Evolutionary conservation across 2,888 invertebrate species (phyloP).

Genomic region (Charanyca ferruginea): DNA sequence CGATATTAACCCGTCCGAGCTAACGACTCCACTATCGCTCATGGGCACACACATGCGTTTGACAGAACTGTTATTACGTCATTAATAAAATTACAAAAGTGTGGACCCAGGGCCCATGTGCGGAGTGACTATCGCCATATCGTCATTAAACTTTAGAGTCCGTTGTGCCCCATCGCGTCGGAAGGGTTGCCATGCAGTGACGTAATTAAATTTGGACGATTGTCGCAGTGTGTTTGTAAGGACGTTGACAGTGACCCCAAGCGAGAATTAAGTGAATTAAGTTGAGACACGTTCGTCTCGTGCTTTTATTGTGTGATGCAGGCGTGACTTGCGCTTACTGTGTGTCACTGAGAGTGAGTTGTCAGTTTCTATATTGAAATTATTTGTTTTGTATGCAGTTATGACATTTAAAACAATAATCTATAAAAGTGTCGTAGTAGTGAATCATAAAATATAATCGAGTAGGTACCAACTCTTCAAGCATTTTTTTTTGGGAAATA

Average conservation of each 20-base stretch:
- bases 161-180: conserved; percentile 72
- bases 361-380: conserved; percentile 9
- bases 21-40: conserved; percentile 90
- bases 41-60: conserved; percentile 89
- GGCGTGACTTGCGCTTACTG: conserved; percentile 70
- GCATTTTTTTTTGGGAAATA: too few species aligned
- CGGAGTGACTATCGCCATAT: conserved; percentile 72
- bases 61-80: conserved; percentile 91
- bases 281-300: conserved; percentile 83
- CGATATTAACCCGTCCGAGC: conserved; percentile 88
- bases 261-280: conserved; percentile 87
- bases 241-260: conserved; percentile 83
- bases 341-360: conserved; percentile 48
- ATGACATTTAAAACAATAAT: too few species aligned
- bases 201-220: conserved; percentile 90
- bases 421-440: too few species aligned
- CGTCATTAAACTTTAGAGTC: conserved; percentile 76
- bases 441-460: too few species aligned
- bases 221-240: conserved; percentile 82
- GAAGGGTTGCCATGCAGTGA: conserved; percentile 79
- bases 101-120: conserved; percentile 87
- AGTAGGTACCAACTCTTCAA: too few species aligned
- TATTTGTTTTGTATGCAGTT: too few species aligned
- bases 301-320: conserved; percentile 80
- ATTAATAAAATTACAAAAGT: conserved; percentile 92